Base-by-base conservation (phyloP, 2,797 vertebrate genomes). In the Hozukius guyotensis region DNA sequence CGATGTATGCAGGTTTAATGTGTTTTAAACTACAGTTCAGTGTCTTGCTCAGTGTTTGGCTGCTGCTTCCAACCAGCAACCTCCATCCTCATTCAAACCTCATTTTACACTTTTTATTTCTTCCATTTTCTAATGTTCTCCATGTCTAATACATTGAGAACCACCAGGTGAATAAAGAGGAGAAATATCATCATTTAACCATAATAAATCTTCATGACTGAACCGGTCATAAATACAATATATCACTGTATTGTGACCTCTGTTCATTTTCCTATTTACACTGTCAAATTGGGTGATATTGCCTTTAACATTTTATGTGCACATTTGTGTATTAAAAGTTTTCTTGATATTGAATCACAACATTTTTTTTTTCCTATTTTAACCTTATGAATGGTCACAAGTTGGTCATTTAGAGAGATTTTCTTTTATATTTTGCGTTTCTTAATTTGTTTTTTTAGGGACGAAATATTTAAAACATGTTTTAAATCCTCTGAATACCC, bases 381-480 rank as follows among this genome's bases (percentile, higher is more conserved):
- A 29, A 6, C 29, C 29, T 29, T 29, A 29, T 29, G 29, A 29
- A 29, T 29, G 29, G 29, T 29, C 3, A 29, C 29, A 6, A 31
- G 29, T 6, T 31, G 29, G 29, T 31, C 29, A 31, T 31, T 31
- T 31, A 7, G 1, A 31, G 6, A 31, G 11, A 36, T 36, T 36
- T 36, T 38, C 12, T 38, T 38, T 38, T 38, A 38, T 38, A 0
- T 38, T 38, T 42, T 42, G 38, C 38, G 0, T 42, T 42, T 42
- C 38, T 42, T 0, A 42, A 14, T 36, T 42, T 6, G 1, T 5
- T 38, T 6, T 38, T 14, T 9, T 42, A 12, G 38, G 38, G 14
- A 42, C 5, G 0, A 42, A 42, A 42, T 42, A 42, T 14, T 42
- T 42, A 0, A 42, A 42, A 42, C 1, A 36, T 38, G 0, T 42